A percentile compares a stretch with the other conserved stretches of the same genome.
Evolutionary conservation across 2,888 invertebrate species (phyloP).

Genomic region (Sthenelais limicola): DNA sequence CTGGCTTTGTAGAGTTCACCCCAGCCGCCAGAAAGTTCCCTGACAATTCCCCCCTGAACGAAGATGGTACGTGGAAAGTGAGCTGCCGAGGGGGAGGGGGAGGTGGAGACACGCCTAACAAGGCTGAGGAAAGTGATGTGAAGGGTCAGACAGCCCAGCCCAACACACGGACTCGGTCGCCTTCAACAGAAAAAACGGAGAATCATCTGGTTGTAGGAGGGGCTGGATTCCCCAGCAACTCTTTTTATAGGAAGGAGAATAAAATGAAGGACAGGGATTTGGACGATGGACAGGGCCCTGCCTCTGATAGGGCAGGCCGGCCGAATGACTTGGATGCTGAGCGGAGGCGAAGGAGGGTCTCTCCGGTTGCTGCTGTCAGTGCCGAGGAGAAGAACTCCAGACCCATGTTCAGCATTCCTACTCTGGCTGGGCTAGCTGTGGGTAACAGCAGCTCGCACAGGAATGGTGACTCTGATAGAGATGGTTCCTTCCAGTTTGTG

Average conservation of each 20-base stretch:
- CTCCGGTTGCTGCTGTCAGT: slow-evolving; percentile 5
- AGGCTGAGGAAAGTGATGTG: background rate
- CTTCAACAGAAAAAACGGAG: background rate
- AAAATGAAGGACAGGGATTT: slow-evolving; percentile 26
- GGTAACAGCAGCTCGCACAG: no score
- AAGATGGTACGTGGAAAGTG: slow-evolving; percentile 3
- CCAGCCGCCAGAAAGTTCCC: slow-evolving; percentile 27
- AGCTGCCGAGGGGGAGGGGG: no score
- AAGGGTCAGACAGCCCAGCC: background rate
- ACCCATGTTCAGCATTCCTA: no score
- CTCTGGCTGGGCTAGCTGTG: no score
- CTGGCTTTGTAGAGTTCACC: slow-evolving; percentile 27
- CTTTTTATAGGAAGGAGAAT: slow-evolving; percentile 9
- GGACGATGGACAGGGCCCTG: background rate
- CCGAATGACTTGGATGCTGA: background rate
- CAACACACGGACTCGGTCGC: background rate
- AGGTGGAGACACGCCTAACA: background rate
- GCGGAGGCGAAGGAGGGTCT: background rate
- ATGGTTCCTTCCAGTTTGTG: no score
- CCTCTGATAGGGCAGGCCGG: background rate
- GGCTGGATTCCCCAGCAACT: slow-evolving; percentile 3
- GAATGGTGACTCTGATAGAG: no score
- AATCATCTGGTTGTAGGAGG: background rate
- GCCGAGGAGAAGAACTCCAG: no score
- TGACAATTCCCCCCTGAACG: slow-evolving; percentile 26